These are phyloP conservation scores for Drosophila nigritarsus DNA, from an alignment of 2,888 invertebrate genomes.

Conservation along the genomic window DNA sequence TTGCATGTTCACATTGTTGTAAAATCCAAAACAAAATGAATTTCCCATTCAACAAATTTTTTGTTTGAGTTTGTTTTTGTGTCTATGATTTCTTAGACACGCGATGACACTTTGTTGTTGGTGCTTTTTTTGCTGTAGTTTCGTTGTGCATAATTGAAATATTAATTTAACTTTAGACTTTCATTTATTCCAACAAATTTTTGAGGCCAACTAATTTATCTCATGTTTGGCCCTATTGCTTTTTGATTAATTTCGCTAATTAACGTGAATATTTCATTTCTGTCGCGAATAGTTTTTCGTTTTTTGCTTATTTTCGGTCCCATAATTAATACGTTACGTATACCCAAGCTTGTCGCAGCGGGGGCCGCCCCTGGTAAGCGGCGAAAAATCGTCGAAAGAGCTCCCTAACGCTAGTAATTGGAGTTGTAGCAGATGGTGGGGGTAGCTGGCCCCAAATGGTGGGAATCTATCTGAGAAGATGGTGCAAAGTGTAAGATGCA, in stretches of 20 bases:
- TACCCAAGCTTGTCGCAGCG: constrained; percentile 70
- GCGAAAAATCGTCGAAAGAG: constrained; percentile 71
- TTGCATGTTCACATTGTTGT: constrained; percentile 66
- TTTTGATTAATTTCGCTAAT: constrained; percentile 68
- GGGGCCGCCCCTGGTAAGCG: constrained; percentile 57
- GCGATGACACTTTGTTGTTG: constrained; percentile 56
- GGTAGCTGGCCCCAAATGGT: constrained; percentile 25
- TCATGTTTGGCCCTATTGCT: constrained; percentile 44
- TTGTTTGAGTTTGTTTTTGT: constrained; percentile 18
- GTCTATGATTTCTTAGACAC: constrained; percentile 43
- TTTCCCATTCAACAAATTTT: constrained; percentile 46
- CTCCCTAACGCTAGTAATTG: constrained; percentile 62
- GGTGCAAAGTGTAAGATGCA: constrained; percentile 67
- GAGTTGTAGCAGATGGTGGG: constrained; percentile 24
- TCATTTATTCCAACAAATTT: constrained; percentile 52
- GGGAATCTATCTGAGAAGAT: constrained; percentile 56
- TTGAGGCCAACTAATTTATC: constrained; percentile 41
- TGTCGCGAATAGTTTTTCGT: constrained; percentile 30
- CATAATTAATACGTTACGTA: constrained; percentile 79
- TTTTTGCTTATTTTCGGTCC: constrained; percentile 5
- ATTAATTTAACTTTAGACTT: constrained; percentile 64
- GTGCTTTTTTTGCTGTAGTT: constrained; percentile 7
- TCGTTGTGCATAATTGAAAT: constrained; percentile 48
- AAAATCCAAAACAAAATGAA: constrained; percentile 59
- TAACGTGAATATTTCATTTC: constrained; percentile 44